phyloP scores from a whole-genome alignment of 1,140 invertebrate species.

The Hyphantria cunea region DNA sequence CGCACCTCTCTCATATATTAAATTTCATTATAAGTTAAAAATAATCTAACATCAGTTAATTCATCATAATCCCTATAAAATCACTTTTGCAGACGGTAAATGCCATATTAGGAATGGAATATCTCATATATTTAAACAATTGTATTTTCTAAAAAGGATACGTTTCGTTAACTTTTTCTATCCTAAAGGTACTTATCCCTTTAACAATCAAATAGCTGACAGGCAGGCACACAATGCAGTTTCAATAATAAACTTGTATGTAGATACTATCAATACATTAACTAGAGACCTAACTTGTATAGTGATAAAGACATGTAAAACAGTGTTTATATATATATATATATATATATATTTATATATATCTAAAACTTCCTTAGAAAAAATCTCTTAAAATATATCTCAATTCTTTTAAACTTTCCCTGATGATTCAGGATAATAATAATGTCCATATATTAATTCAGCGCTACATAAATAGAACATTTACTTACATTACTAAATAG shows the following conservation, averaged over 20 bases:
- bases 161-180: conserved; percentile 15
- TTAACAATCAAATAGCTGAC: conserved; percentile 54
- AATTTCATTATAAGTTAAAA: conserved; percentile 60
- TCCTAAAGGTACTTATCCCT: conserved; percentile 44
- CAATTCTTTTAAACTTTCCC: conserved; percentile 66
- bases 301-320: conserved; percentile 74
- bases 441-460: conserved; percentile 59
- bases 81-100: conserved; percentile 78
- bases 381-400: conserved; percentile 81
- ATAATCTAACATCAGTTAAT: conserved; percentile 62
- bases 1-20: conserved; percentile 37
- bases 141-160: conserved; percentile 53
- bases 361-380: conserved; percentile 76
- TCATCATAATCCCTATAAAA: conserved; percentile 63
- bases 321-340: conserved; percentile 55
- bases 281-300: conserved; percentile 64
- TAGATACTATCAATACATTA: conserved; percentile 46
- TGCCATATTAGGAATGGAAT: conserved; percentile 79
- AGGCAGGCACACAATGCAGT: conserved; percentile 64
- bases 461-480: conserved; percentile 75
- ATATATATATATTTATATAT: conserved; percentile 49
- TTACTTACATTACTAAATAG: conserved; percentile 70
- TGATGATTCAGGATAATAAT: conserved; percentile 44
- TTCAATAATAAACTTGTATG: conserved; percentile 48
- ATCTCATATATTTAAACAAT: conserved; percentile 70